Conservation (phyloP, 2,888 invertebrate species). For the Leuctra nigra region DNA sequence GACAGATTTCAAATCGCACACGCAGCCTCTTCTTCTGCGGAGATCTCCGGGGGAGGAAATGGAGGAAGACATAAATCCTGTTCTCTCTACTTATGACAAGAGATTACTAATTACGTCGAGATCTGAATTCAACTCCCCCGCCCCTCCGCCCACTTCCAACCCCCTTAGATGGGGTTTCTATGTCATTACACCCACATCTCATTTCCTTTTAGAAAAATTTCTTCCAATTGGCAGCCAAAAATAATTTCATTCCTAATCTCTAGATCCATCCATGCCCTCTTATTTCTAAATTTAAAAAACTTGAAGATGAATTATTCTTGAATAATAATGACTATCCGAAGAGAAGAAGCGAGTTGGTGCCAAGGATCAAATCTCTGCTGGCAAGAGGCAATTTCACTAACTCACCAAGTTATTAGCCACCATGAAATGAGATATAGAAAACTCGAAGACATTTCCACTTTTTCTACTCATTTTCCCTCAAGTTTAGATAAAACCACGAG, state of each 20-base stretch:
- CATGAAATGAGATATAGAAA: slow-evolving; percentile 9
- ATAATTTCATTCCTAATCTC: slow-evolving; percentile 27
- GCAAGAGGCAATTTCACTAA: slow-evolving; percentile 1
- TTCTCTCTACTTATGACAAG: slow-evolving; percentile 25
- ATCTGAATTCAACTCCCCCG: slow-evolving; percentile 10
- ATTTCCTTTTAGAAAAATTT: slow-evolving; percentile 24
- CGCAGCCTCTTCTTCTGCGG: background rate
- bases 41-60: background rate
- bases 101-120: slow-evolving; percentile 25
- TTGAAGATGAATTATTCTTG: slow-evolving; percentile 12
- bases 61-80: slow-evolving; percentile 23
- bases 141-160: slow-evolving; percentile 7
- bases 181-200: slow-evolving; percentile 20
- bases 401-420: slow-evolving; percentile 8
- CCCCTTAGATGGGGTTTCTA: slow-evolving; percentile 9
- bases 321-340: slow-evolving; percentile 4
- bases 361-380: background rate
- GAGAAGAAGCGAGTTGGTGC: too few species aligned
- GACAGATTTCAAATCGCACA: slow-evolving; percentile 27
- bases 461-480: too few species aligned
- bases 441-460: too few species aligned
- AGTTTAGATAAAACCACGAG: too few species aligned
- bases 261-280: slow-evolving; percentile 19
- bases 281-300: slow-evolving; percentile 15
- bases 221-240: slow-evolving; percentile 25